Conservation (phyloP, 2,797 vertebrate species). For the Simalia tracyae region DNA sequence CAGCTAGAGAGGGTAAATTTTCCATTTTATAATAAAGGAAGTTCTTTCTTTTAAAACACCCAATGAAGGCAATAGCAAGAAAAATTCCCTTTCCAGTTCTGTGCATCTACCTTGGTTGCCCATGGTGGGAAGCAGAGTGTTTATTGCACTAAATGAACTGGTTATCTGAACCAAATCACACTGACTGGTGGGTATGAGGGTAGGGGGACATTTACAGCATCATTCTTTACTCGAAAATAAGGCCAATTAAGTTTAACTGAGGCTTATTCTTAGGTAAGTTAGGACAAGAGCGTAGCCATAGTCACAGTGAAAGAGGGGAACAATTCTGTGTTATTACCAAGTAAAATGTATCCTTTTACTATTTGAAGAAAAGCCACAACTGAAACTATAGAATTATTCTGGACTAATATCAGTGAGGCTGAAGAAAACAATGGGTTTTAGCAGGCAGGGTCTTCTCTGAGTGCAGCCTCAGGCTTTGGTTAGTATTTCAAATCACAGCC, state of each 20-base stretch:
- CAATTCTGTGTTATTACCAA: not conserved
- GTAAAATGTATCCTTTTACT: not conserved
- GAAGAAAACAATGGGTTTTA: not conserved
- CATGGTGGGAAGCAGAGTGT: not conserved
- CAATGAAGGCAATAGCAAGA: not conserved
- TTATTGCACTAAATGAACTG: not conserved
- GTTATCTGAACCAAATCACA: not conserved
- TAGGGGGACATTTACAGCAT: not conserved
- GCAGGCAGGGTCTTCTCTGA: not conserved
- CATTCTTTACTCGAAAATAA: not conserved
- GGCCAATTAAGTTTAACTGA: not conserved
- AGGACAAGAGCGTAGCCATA: not conserved
- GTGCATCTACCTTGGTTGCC: too few species aligned
- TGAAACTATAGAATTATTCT: not conserved
- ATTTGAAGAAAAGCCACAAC: not conserved
- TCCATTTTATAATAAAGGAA: not conserved
- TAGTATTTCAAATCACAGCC: not conserved
- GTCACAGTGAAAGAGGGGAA: not conserved
- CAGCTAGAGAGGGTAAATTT: not conserved
- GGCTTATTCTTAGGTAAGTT: not conserved
- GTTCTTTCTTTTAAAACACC: not conserved
- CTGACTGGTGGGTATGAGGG: not conserved
- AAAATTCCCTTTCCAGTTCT: not conserved
- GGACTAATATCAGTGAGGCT: accelerated
- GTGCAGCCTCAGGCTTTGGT: too few species aligned